These are phyloP conservation scores for Crotalus horridus DNA, from an alignment of 2,113 vertebrate species.

Conservation along the genomic window DNA sequence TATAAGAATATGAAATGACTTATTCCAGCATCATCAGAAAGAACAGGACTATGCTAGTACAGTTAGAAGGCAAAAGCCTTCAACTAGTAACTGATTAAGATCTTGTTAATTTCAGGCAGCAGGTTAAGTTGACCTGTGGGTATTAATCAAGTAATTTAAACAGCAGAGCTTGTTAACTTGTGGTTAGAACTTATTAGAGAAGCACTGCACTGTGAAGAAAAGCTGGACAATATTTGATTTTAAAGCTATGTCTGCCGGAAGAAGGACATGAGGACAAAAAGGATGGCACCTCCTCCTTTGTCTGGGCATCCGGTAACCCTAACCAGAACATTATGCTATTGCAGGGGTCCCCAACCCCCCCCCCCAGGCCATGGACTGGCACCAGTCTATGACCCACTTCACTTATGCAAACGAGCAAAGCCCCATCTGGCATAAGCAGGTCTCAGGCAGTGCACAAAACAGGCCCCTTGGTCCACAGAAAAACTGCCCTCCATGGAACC, in stretches of 20 bases:
- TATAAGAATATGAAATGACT: background rate
- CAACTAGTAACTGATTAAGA: background rate
- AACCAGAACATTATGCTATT: background rate
- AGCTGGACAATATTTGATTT: background rate
- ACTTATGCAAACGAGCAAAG: too few species aligned
- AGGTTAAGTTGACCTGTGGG: background rate
- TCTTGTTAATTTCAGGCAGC: background rate
- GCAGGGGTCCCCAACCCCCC: too few species aligned
- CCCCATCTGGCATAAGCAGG: too few species aligned
- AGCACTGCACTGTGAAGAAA: background rate
- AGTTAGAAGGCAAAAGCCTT: background rate
- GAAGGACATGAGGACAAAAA: background rate
- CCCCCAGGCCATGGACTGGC: too few species aligned
- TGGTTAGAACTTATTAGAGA: background rate
- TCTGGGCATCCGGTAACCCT: background rate
- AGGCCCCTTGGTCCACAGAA: too few species aligned
- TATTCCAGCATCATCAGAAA: background rate
- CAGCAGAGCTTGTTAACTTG: background rate
- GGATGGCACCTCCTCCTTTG: background rate
- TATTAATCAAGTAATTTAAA: background rate
- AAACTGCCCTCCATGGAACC: too few species aligned
- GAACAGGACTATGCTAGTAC: background rate
- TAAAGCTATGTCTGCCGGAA: background rate
- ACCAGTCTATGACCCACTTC: too few species aligned
- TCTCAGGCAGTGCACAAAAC: too few species aligned